Base-by-base conservation (phyloP, 2,797 vertebrate genomes). In the Tolypeutes matacus region DNA sequence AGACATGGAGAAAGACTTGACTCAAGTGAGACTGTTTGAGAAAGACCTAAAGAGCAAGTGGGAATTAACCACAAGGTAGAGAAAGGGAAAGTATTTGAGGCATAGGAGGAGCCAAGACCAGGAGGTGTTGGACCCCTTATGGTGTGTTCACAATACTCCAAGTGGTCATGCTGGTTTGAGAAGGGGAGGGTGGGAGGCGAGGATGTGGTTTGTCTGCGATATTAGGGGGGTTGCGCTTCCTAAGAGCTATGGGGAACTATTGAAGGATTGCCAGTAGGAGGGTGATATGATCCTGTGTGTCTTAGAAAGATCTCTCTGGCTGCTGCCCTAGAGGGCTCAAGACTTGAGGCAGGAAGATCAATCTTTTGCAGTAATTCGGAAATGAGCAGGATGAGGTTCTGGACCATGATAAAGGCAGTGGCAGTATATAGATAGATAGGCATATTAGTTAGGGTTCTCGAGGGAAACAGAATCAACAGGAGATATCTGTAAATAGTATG, bases 1-100 rank as follows among this genome's bases (percentile, higher is more conserved):
- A 76, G 77, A n/a, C 9, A 17, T 80, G 39, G 31, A 31, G 77
- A 76, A 83, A 62, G 34, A 29, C 62, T 83, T 96, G 46, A 75
- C n/a, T 75, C 31, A 94, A 51, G 15, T 46, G 64, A 87, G 95
- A 56, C 64, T 25, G 29, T 56, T 23, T 56, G 15, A 73, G 31
- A 85, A 70, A 70, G 51, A 53, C 34, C 70, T 76, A 42, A 94
- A 88, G 34, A 67, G 6, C 62, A 77, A 73, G 39, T 77, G 62
- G 58, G 69, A 93, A 62, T 51, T 82, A 56, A 21, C 75, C 42
- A 76, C 39, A 82, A 94, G 36, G 36, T 9, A 64, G 69, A 83
- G 56, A 39, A 84, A n/a, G 31, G 60, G 67, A 75, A 21, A 91
- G 31, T 70, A 31, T 94, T 91, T 82, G 29, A 89, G 51, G 58